Evolutionary conservation across 2,888 invertebrate species (phyloP).

Genomic region (Lepas anatifera): DNA sequence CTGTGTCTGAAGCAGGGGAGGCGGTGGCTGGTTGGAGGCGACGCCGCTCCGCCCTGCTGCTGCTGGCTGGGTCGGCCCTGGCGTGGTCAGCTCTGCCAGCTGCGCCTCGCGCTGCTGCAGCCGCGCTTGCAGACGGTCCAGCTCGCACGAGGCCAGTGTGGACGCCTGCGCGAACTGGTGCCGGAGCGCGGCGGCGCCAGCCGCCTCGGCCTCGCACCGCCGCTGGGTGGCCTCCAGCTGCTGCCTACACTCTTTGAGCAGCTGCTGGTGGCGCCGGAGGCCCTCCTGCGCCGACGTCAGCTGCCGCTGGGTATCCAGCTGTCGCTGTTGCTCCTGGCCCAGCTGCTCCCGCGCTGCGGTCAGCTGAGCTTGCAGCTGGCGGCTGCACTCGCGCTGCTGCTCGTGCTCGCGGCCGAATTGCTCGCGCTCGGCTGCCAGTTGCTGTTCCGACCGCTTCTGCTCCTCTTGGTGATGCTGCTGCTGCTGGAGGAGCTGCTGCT

Average conservation of each 20-base stretch:
- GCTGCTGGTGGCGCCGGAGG: background rate
- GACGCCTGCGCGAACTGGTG: background rate
- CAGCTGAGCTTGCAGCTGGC: too few relatives aligned
- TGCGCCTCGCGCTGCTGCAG: background rate
- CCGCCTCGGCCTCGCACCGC: background rate
- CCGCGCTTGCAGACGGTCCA: background rate
- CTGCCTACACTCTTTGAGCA: background rate
- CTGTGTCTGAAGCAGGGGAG: too few relatives aligned
- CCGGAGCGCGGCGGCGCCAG: background rate
- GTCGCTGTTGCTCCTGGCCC: background rate
- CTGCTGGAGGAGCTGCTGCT: too few relatives aligned
- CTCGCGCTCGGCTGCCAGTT: too few relatives aligned
- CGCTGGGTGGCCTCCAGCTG: background rate
- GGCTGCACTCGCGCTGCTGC: too few relatives aligned
- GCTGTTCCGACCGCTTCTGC: too few relatives aligned
- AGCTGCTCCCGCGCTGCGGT: background rate
- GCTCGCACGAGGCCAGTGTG: background rate
- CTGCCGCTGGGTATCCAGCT: background rate
- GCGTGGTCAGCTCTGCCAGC: background rate
- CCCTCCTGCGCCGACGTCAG: background rate
- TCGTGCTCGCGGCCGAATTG: too few relatives aligned
- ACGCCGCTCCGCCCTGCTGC: too few relatives aligned
- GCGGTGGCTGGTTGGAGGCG: too few relatives aligned
- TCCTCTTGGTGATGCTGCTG: too few relatives aligned
- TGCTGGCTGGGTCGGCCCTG: too few relatives aligned